These are phyloP conservation scores for Cherax destructor DNA, from an alignment of 1,140 invertebrate species.

Conservation along the genomic window DNA sequence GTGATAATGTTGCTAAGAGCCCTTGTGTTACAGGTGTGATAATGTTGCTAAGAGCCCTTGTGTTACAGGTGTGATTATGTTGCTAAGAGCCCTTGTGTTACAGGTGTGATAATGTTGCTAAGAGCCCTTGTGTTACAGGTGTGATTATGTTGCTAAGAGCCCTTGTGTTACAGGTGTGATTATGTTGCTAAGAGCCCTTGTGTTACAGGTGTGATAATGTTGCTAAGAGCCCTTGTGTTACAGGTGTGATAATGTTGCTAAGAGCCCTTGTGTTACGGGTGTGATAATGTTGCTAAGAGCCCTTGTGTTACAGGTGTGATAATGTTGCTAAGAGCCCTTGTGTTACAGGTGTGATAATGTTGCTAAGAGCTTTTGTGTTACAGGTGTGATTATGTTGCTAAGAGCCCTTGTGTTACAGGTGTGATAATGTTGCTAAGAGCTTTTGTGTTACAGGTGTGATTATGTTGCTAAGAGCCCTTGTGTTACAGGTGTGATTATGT, in stretches of 20 bases:
- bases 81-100: not conserved
- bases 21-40: not conserved
- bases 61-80: not conserved
- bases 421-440: not conserved
- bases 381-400: constrained; percentile 1
- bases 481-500: not conserved
- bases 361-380: not conserved
- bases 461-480: not conserved
- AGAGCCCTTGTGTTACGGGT: too few relatives aligned
- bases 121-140: too few relatives aligned
- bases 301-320: not conserved
- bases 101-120: not conserved
- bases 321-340: not conserved
- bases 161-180: not conserved
- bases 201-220: not conserved
- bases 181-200: not conserved
- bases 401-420: too few relatives aligned
- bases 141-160: not conserved
- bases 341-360: not conserved
- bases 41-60: not conserved
- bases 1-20: not conserved
- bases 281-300: not conserved
- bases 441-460: not conserved
- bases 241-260: not conserved
- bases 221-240: not conserved